A percentile compares a stretch with the other conserved stretches of the same genome.
Conservation (phyloP, 1,140 invertebrate species). For the Leptinotarsa texana region DNA sequence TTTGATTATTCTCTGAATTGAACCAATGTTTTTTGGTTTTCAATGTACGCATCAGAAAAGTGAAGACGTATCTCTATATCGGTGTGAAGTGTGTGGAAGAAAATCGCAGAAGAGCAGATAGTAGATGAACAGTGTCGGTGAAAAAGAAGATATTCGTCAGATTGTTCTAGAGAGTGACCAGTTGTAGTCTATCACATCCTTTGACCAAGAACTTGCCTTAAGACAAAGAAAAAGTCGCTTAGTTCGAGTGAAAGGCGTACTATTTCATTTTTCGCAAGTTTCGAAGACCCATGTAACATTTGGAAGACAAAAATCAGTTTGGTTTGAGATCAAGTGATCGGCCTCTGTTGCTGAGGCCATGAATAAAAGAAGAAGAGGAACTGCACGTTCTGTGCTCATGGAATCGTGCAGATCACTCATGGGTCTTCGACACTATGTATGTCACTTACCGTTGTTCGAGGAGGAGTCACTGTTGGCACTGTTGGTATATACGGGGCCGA, state of each 20-base stretch:
- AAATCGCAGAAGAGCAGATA: slow-evolving; percentile 15
- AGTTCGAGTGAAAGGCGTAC: slow-evolving; percentile 38
- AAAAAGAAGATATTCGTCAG: slow-evolving; percentile 33
- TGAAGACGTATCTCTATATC: not conserved
- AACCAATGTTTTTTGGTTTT: no score
- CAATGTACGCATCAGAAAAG: not conserved
- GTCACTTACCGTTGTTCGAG: slow-evolving; percentile 39
- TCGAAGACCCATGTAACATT: not conserved
- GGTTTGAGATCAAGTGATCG: no score
- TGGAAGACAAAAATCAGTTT: no score
- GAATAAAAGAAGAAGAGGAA: no score
- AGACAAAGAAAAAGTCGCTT: slow-evolving; percentile 42
- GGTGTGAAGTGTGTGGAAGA: slow-evolving; percentile 12
- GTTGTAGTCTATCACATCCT: slow-evolving; percentile 32
- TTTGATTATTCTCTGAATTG: no score
- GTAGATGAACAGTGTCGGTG: slow-evolving; percentile 8
- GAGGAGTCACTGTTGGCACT: slow-evolving; percentile 42
- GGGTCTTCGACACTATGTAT: not conserved
- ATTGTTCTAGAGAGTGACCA: slow-evolving; percentile 41
- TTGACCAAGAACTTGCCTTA: slow-evolving; percentile 44
- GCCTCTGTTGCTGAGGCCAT: no score
- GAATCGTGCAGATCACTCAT: not conserved
- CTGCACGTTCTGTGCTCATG: no score
- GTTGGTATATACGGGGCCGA: slow-evolving; percentile 48
- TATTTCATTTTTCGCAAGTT: slow-evolving; percentile 34